These are phyloP conservation scores for Bradypus variegatus DNA, from an alignment of 2,797 vertebrate species.

Conservation along the genomic window DNA sequence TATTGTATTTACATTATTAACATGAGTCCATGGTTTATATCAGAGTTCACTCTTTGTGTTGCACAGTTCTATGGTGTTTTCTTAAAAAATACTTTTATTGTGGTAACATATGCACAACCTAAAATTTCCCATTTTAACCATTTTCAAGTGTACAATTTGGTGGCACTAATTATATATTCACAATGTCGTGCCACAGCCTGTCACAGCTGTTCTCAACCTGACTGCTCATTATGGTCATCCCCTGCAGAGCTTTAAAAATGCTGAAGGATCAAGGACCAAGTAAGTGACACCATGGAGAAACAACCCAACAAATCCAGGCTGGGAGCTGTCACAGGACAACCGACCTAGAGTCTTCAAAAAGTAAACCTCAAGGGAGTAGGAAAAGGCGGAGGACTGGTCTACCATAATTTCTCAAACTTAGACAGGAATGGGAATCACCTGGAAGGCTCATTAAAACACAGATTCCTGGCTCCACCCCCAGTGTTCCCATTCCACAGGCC, in stretches of 20 bases:
- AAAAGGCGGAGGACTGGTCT: neutral
- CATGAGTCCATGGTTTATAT: too few species aligned
- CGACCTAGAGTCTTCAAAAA: neutral
- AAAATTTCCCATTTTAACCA: too few species aligned
- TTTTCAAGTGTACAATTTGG: too few species aligned
- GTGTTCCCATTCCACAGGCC: neutral
- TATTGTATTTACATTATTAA: too few species aligned
- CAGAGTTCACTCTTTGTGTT: too few species aligned
- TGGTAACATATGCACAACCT: too few species aligned
- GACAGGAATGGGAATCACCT: neutral
- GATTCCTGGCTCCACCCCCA: neutral
- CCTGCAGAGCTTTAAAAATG: too few species aligned
- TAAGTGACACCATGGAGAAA: neutral
- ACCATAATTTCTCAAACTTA: neutral
- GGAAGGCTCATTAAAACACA: neutral
- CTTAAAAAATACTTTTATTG: too few species aligned
- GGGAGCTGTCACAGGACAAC: neutral
- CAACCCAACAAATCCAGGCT: neutral
- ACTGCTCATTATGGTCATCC: neutral
- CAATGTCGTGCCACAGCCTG: too few species aligned
- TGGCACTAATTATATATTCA: too few species aligned
- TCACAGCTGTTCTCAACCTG: neutral
- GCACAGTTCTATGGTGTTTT: too few species aligned
- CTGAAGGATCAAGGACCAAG: neutral
- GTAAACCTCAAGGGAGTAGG: neutral